phyloP scores from a whole-genome alignment of 2,797 vertebrate genomes.

The Mareca penelope region DNA sequence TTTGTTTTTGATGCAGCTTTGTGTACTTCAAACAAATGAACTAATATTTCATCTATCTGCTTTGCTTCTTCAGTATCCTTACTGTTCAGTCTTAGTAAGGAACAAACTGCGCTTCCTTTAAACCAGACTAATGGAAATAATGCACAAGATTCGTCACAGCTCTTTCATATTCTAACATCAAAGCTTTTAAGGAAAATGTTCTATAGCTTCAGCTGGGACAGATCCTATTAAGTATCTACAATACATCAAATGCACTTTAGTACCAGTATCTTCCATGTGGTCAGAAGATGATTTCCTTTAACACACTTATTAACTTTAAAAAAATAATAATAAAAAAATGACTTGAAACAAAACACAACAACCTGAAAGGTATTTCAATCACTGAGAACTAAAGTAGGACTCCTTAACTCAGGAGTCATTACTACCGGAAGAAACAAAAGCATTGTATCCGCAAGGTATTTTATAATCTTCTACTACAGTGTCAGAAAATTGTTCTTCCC shows the following conservation, averaged over 20 bases:
- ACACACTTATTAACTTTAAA: not conserved
- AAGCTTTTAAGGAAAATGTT: not conserved
- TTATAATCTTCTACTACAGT: not conserved
- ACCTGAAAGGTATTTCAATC: not conserved
- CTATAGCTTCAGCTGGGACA: not conserved
- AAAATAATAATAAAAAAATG: too few relatives aligned
- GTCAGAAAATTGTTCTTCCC: not conserved
- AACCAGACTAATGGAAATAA: not conserved
- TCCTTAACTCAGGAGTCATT: not conserved
- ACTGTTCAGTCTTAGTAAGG: not conserved
- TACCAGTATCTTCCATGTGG: not conserved
- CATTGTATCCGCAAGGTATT: not conserved
- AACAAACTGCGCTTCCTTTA: not conserved
- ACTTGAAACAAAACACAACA: too few relatives aligned
- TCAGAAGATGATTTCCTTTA: not conserved
- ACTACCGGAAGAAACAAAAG: not conserved
- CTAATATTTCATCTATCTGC: not conserved
- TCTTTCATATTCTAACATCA: not conserved
- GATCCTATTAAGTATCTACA: not conserved
- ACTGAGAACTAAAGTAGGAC: not conserved
- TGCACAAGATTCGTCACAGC: not conserved
- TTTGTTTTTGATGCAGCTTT: not conserved
- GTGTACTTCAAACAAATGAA: not conserved
- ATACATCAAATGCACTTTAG: not conserved
- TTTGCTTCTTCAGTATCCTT: not conserved